Conservation (phyloP, 1,140 invertebrate species). For the Whitmania pigra region DNA sequence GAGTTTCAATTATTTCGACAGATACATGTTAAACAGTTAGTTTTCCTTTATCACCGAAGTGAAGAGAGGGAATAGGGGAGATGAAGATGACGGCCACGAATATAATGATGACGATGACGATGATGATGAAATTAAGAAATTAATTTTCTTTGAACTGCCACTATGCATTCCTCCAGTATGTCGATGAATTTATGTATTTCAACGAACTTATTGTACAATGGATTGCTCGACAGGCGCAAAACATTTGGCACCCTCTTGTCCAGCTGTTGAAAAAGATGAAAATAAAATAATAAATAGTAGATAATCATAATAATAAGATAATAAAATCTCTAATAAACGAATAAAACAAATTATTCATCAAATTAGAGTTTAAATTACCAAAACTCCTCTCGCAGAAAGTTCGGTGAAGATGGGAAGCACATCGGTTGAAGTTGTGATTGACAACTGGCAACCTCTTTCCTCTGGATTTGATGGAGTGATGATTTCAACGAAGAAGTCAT, state of each 20-base stretch:
- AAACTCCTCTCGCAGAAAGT: constrained; percentile 45
- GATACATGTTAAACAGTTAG: too few species aligned
- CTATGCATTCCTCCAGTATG: constrained; percentile 28
- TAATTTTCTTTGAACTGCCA: too few species aligned
- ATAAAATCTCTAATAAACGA: background rate
- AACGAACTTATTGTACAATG: constrained; percentile 49
- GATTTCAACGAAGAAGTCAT: constrained; percentile 37
- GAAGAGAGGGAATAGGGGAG: too few species aligned
- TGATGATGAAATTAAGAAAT: too few species aligned
- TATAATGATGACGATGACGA: too few species aligned
- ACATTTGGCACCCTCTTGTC: constrained; percentile 48
- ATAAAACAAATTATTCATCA: background rate
- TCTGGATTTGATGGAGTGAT: constrained; percentile 47
- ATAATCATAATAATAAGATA: too few species aligned
- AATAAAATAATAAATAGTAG: background rate
- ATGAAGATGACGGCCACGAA: too few species aligned
- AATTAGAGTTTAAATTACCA: constrained; percentile 41
- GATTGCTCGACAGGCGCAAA: constrained; percentile 47
- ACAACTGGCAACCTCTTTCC: constrained; percentile 49
- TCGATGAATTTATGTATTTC: constrained; percentile 43
- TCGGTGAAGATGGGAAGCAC: constrained; percentile 43
- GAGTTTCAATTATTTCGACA: too few species aligned
- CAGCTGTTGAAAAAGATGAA: constrained; percentile 38
- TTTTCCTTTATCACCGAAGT: too few species aligned
- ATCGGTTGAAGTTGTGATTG: constrained; percentile 40